Base-by-base conservation (phyloP, 1,140 invertebrate species). In the Ostrea denselamellosa region DNA sequence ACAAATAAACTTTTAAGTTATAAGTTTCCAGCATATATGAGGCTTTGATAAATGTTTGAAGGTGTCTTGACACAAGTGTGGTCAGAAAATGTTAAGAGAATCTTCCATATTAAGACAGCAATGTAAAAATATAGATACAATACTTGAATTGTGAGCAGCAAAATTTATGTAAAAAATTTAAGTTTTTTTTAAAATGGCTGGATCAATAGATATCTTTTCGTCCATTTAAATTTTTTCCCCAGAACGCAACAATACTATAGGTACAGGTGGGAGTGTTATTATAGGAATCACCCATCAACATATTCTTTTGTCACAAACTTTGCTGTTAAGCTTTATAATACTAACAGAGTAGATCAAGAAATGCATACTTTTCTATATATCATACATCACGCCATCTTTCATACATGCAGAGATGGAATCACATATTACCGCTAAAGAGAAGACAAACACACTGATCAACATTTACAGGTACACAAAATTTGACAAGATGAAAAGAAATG, bases 381-480 rank as follows among this genome's bases (percentile, higher is more conserved):
- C 14, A 77, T 14, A 77, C 68, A 77, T 77, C 68, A 77, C 10
- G 25, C 68, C 28, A 28, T 77, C 68, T 28, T 77, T 77, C 28
- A 77, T 28, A 77, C 68, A 77, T 34, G 22, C 28, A 14, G 12
- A 25, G 28, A 77, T 77, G 68, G 28, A 77, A 14, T 14, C 28
- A 25, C 68, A 77, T 34, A 10, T 25, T 9, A 77, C 25, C 22
- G 12, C 22, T 44, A 25, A 10, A 14, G 5, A 28, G 14, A 34
- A 77, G 28, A 10, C 14, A 77, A 77, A 77, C 68, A 77, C 25
- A 25, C 68, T 77, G 25, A 77, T 77, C 68, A 77, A 77, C 68
- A 77, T 28, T 25, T 62, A 62, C 58, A 62, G 17, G n/a, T 28
- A 77, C 28, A 34, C 25, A 77, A 77, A 71, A 77, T 17, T 22